Base-by-base conservation (phyloP, 2,113 vertebrate species). In the Chaetodon auriga region DNA sequence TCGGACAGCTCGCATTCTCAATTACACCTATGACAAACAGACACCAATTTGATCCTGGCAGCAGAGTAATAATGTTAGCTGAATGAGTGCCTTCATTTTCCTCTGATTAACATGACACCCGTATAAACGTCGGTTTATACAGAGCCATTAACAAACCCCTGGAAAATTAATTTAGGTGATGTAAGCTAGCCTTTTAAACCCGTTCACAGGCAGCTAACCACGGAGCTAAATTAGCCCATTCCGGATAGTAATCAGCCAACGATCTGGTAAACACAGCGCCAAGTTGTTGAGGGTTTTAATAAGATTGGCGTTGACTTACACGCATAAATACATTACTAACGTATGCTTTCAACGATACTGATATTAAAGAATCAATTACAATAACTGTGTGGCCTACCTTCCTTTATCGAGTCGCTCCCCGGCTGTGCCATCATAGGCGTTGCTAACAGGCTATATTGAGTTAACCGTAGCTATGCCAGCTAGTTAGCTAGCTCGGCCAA, bases 341-440 rank as follows among this genome's bases (percentile, higher is more conserved):
- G 7, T 2, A 1, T 16, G 3, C 7, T 11, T 21, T 57, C 0
- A 54, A 18, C 0, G 1, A 54, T 12, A 41, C 1, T 3, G 11
- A 1, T 21, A 13, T 36, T 2, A 9, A 11, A 7, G 6, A 1
- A 10, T 5, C 4, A 1, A 12, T 48, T 30, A 9, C 43, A 55
- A 30, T 21, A 19, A 12, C 0, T 25, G 16, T n/a, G 19, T 11
- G 78, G 89, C 94, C 88, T 90, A 95, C 94, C 94, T 92, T 89
- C 81, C 38, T 73, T 81, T 54, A 72, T 81, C 38, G 83, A 78
- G 23, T 76, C 80, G 81, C 80, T 89, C 79, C 66, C 82, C 69
- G 85, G 81, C 90, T 61, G 51, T 63, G 80, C 88, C 93, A 95
- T 91, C 89, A 79, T 70, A 89, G 84, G 79, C 71, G 85, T 23